Percentiles rank a stretch among this genome's conserved stretches.
Conservation (phyloP, 2,888 invertebrate species). For the Entomobrya multifasciata region DNA sequence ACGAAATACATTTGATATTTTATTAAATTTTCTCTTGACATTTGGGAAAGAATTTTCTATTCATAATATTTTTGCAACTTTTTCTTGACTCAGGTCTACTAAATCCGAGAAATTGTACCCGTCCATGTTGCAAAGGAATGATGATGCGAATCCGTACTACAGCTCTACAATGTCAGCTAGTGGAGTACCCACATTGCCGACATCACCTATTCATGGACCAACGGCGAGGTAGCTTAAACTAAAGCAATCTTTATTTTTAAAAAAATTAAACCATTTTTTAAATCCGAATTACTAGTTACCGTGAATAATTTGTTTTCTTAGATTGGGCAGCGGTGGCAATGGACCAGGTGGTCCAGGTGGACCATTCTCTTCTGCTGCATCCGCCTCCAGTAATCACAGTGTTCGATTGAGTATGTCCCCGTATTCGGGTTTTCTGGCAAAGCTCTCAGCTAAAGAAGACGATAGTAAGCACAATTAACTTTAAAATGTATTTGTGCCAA, state of each 20-base stretch:
- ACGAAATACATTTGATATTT: too few species aligned
- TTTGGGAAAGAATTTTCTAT: not conserved
- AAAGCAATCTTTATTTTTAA: conserved; percentile 4
- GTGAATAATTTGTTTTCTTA: too few species aligned
- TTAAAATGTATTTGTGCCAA: too few species aligned
- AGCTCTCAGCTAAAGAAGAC: conserved; percentile 84
- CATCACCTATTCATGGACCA: conserved; percentile 73
- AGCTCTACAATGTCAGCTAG: conserved; percentile 71
- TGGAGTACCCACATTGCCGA: conserved; percentile 65
- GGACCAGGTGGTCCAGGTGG: conserved; percentile 67
- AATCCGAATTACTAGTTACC: too few species aligned
- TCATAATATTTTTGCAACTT: conserved; percentile 70
- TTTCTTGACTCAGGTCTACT: conserved; percentile 96
- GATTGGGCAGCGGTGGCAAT: conserved; percentile 55
- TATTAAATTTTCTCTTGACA: not conserved
- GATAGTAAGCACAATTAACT: conserved; percentile 84
- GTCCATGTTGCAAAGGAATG: conserved; percentile 91
- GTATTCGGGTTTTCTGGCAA: conserved; percentile 81
- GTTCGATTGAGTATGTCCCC: conserved; percentile 81
- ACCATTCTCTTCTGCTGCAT: conserved; percentile 76
- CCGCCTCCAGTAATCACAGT: conserved; percentile 77
- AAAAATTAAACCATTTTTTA: not conserved
- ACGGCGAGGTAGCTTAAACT: conserved; percentile 73
- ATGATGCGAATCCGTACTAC: conserved; percentile 88
- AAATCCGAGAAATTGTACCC: conserved; percentile 97